Conservation (phyloP, 2,113 vertebrate genomes). For the Phoenicopterus ruber region DNA sequence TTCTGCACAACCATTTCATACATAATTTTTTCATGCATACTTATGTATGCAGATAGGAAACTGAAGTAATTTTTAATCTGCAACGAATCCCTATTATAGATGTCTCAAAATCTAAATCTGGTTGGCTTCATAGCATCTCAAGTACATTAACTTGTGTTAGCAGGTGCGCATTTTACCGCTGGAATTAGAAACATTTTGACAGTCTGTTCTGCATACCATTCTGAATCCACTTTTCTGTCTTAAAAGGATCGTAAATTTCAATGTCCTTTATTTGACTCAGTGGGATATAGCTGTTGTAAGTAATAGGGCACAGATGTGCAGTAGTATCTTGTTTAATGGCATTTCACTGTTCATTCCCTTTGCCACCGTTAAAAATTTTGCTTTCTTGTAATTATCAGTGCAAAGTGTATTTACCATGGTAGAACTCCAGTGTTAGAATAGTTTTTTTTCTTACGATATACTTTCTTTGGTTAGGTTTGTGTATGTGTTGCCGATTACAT, state of each 20-base stretch:
- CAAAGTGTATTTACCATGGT: conserved; percentile 82
- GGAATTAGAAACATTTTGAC: conserved; percentile 75
- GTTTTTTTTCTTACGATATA: conserved; percentile 70
- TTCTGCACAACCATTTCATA: conserved; percentile 69
- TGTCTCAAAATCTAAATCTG: conserved; percentile 66
- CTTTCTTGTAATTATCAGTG: conserved; percentile 81
- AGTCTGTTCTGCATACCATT: conserved; percentile 78
- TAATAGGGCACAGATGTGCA: conserved; percentile 79
- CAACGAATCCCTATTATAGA: conserved; percentile 67
- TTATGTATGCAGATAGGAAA: conserved; percentile 62
- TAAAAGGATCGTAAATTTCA: conserved; percentile 76
- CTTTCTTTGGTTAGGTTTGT: conserved; percentile 80
- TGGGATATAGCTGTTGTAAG: conserved; percentile 79
- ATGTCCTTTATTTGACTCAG: conserved; percentile 79
- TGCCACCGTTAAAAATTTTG: conserved; percentile 75
- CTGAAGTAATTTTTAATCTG: conserved; percentile 70
- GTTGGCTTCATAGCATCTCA: conserved; percentile 70
- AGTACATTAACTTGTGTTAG: conserved; percentile 75
- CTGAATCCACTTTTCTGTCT: conserved; percentile 78
- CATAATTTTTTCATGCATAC: conserved; percentile 63
- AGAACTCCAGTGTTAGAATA: conserved; percentile 80
- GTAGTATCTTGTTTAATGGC: conserved; percentile 79
- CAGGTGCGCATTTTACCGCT: conserved; percentile 74
- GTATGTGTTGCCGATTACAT: conserved; percentile 82
- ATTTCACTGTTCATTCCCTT: conserved; percentile 80